Evolutionary conservation across 2,888 invertebrate genomes (phyloP).

Genomic region (Falcaria lacertinaria): DNA sequence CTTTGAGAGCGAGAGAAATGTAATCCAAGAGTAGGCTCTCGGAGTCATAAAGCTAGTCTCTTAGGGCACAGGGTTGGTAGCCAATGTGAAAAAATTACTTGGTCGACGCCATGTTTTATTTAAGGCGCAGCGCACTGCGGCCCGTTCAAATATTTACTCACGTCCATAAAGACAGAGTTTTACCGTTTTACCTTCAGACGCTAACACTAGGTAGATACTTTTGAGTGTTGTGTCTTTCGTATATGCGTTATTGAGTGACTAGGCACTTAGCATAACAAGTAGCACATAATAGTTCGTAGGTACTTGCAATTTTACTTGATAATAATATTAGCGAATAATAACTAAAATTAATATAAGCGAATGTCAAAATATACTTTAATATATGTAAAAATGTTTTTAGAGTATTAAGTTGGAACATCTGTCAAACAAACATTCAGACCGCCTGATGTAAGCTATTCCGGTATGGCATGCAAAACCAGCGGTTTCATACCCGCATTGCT

Average conservation of each 20-base stretch:
- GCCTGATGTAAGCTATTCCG: no score
- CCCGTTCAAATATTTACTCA: constrained; percentile 63
- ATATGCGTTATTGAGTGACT: no score
- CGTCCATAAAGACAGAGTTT: constrained; percentile 50
- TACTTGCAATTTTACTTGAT: no score
- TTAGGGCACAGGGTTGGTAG: constrained; percentile 37
- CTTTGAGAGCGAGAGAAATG: not conserved
- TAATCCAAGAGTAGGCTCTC: constrained; percentile 1
- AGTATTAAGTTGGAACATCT: no score
- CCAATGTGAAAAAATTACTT: constrained; percentile 62
- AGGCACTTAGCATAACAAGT: no score
- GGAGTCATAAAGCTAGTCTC: constrained; percentile 26
- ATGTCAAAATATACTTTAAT: no score
- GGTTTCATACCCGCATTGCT: no score
- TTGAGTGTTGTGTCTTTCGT: constrained; percentile 14
- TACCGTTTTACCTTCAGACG: constrained; percentile 45
- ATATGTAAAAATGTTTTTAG: no score
- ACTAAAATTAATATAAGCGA: no score
- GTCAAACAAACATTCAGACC: constrained; percentile 8
- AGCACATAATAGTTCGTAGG: no score
- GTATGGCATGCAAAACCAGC: no score
- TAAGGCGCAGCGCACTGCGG: constrained; percentile 64
- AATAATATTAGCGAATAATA: no score
- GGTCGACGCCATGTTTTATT: constrained; percentile 64
- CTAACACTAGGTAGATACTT: constrained; percentile 17